Percentiles rank a stretch among this genome's conserved stretches.
Evolutionary conservation across 2,888 invertebrate species (phyloP).

Genomic region (Dione juno): DNA sequence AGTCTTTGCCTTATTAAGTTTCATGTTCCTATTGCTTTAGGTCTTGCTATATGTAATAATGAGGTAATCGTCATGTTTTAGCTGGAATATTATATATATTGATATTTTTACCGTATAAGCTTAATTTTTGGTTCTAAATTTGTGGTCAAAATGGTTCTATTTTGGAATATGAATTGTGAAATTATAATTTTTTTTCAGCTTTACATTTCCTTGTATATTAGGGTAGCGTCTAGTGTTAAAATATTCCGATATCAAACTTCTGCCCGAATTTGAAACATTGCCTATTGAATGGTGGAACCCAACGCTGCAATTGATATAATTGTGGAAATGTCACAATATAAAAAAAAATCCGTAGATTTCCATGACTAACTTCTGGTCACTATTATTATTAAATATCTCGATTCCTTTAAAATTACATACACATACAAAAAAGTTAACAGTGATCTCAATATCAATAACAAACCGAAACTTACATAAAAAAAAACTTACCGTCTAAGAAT

Average conservation of each 20-base stretch:
- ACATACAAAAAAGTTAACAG: not conserved
- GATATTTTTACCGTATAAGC: not conserved
- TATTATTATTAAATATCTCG: not conserved
- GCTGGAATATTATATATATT: not conserved
- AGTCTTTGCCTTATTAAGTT: not conserved
- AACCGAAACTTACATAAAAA: constrained; percentile 6
- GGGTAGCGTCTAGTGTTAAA: no score
- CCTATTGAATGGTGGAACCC: no score
- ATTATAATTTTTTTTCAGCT: no score
- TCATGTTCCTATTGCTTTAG: constrained; percentile 10
- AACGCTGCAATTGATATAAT: no score
- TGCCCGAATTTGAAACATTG: no score
- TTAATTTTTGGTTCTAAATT: not conserved
- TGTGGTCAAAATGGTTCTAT: not conserved
- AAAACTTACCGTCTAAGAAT: constrained; percentile 45
- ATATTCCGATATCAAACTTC: no score
- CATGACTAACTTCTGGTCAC: no score
- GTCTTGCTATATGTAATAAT: constrained; percentile 35
- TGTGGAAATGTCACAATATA: no score
- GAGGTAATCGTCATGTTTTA: constrained; percentile 1
- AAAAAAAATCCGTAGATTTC: no score
- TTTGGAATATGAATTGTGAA: no score
- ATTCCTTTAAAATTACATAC: constrained; percentile 48
- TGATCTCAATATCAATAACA: constrained; percentile 4
- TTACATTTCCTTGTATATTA: no score